Conservation (phyloP, 2,113 vertebrate species). For the Myanophis thanlyinensis region DNA sequence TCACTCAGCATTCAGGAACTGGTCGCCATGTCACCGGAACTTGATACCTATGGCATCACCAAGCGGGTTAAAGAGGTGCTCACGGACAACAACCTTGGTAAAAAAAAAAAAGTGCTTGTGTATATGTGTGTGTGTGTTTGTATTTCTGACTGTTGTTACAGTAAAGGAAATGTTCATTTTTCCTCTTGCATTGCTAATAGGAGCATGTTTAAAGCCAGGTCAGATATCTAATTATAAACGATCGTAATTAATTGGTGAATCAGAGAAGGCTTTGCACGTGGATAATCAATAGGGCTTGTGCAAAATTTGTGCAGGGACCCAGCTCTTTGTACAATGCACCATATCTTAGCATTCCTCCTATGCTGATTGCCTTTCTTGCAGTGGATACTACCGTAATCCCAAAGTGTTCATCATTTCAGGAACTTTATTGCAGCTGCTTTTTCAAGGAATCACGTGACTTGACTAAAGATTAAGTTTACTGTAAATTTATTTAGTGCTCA, state of each 20-base stretch:
- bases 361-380: not conserved
- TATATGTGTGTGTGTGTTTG: not conserved
- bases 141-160: not conserved
- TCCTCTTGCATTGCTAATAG: not conserved
- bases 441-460: not conserved
- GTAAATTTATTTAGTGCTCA: not conserved
- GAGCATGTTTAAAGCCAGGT: not conserved
- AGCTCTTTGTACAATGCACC: not conserved
- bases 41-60: slow-evolving; percentile 94
- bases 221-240: not conserved
- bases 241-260: not conserved
- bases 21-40: slow-evolving; percentile 91
- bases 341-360: not conserved
- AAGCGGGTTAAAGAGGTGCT: slow-evolving; percentile 97
- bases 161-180: not conserved
- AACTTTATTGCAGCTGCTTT: not conserved
- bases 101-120: slow-evolving; percentile 18
- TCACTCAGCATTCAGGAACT: slow-evolving; percentile 91
- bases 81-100: slow-evolving; percentile 96
- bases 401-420: not conserved
- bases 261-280: not conserved
- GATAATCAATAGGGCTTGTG: not conserved
- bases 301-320: not conserved
- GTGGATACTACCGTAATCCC: not conserved
- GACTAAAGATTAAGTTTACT: not conserved